phyloP scores from a whole-genome alignment of 1,140 invertebrate species.

The Campoletis sonorensis region DNA sequence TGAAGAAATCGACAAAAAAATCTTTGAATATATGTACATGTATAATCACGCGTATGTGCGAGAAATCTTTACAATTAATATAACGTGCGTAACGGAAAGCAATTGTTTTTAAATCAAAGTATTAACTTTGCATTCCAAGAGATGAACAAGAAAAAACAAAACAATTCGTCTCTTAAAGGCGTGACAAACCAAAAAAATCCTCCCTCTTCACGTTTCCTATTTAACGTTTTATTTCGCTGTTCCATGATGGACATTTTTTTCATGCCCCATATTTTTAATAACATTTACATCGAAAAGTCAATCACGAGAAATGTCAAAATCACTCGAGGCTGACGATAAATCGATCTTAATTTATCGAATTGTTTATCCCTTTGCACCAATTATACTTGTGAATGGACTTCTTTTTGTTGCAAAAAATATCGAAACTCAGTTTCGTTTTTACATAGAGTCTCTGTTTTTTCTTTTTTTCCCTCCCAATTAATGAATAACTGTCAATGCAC shows the following conservation, averaged over 20 bases:
- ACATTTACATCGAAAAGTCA: no score
- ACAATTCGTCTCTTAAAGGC: neutral
- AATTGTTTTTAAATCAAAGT: constrained; percentile 15
- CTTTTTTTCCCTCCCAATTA: neutral
- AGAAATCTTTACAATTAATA: neutral
- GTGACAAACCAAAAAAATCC: constrained; percentile 4
- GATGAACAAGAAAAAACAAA: neutral
- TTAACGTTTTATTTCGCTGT: neutral
- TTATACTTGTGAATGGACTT: neutral
- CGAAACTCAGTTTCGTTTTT: neutral
- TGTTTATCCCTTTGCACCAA: neutral
- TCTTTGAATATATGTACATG: neutral
- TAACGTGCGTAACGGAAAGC: neutral
- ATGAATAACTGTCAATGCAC: neutral
- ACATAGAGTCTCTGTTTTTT: neutral
- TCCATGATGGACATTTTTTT: no score
- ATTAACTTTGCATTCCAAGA: constrained; percentile 14
- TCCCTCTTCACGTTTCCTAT: neutral
- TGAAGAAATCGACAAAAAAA: neutral
- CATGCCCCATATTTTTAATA: no score
- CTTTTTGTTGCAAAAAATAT: neutral
- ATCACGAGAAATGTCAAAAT: no score
- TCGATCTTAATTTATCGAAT: neutral
- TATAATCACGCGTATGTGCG: neutral
- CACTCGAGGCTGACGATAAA: neutral